phyloP scores from a whole-genome alignment of 2,113 vertebrate genomes.

The Mastomys coucha region DNA sequence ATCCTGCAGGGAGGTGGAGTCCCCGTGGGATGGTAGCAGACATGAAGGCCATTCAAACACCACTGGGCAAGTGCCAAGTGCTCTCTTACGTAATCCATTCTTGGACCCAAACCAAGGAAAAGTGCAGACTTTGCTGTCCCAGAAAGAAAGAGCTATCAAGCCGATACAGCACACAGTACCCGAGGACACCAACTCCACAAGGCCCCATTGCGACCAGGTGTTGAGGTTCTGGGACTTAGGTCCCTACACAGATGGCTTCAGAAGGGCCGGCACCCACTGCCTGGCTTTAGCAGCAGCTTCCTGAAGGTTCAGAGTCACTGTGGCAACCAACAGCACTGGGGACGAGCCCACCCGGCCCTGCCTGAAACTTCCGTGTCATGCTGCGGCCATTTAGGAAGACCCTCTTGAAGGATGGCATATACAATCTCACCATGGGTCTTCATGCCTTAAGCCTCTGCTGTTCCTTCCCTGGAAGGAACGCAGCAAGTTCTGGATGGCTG shows the following conservation, averaged over 20 bases:
- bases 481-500: too few relatives aligned
- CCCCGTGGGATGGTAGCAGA: not conserved
- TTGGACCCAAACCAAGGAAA: not conserved
- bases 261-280: not conserved
- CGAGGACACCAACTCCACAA: accelerated
- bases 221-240: accelerated
- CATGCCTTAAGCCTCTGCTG: not conserved
- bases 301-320: not conserved
- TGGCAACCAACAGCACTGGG: accelerated
- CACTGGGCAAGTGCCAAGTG: not conserved
- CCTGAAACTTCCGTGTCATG: not conserved
- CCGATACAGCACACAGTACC: accelerated
- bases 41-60: not conserved
- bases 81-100: not conserved
- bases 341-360: not conserved
- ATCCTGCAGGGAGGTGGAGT: not conserved
- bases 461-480: not conserved
- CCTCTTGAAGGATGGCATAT: not conserved
- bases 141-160: not conserved
- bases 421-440: not conserved
- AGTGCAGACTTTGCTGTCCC: not conserved
- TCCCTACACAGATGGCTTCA: not conserved
- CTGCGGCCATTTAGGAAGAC: not conserved
- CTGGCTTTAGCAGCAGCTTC: not conserved
- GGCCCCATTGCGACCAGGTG: accelerated